phyloP scores from a whole-genome alignment of 1,140 invertebrate species.

The Orius laevigatus region DNA sequence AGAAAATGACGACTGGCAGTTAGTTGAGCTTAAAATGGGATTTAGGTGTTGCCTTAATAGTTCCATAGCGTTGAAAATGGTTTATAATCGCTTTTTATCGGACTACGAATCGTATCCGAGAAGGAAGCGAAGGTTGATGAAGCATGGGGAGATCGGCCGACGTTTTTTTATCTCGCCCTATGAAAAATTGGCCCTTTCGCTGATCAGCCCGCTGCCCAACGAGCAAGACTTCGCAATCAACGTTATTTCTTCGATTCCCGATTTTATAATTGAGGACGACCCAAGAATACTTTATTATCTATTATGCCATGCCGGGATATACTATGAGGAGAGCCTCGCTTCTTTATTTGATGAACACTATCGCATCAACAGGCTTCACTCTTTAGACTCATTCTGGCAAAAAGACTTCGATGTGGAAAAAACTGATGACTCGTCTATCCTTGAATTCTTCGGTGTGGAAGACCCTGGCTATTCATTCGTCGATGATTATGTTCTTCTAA shows the following conservation, averaged over 20 bases:
- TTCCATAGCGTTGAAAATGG: slow-evolving; percentile 68
- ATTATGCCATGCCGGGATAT: slow-evolving; percentile 83
- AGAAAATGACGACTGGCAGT: slow-evolving; percentile 67
- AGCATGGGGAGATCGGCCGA: slow-evolving; percentile 51
- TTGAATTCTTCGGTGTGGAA: background rate
- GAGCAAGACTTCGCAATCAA: slow-evolving; percentile 98
- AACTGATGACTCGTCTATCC: background rate
- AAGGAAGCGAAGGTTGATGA: slow-evolving; percentile 61
- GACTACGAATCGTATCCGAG: slow-evolving; percentile 69
- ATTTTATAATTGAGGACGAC: slow-evolving; percentile 66
- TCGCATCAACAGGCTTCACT: slow-evolving; percentile 47
- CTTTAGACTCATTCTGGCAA: slow-evolving; percentile 58
- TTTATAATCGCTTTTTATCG: slow-evolving; percentile 71
- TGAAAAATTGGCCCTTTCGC: slow-evolving; percentile 70
- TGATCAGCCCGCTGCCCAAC: slow-evolving; percentile 88
- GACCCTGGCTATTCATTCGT: slow-evolving; percentile 34
- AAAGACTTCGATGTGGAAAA: slow-evolving; percentile 25
- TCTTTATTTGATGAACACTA: slow-evolving; percentile 58
- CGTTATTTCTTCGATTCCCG: slow-evolving; percentile 84
- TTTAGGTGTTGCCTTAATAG: slow-evolving; percentile 72
- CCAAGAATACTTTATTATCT: slow-evolving; percentile 75
- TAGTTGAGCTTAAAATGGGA: slow-evolving; percentile 56
- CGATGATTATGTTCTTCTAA: slow-evolving; percentile 55
- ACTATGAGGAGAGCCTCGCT: slow-evolving; percentile 56
- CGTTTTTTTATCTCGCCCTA: slow-evolving; percentile 59